These are phyloP conservation scores for Ectemnius lituratus DNA, from an alignment of 2,888 invertebrate species.

Conservation along the genomic window DNA sequence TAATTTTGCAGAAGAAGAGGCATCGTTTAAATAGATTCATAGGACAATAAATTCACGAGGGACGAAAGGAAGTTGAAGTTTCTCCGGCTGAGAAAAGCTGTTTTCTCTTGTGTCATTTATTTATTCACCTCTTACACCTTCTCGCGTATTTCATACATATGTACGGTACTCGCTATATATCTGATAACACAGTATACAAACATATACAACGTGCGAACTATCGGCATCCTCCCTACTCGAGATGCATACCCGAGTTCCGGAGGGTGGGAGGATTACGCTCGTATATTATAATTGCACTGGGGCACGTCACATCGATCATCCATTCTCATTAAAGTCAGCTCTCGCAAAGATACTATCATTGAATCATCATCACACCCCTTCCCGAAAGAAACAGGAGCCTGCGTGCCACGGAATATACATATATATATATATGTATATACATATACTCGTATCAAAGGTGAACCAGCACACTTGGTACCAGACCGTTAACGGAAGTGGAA, in stretches of 20 bases:
- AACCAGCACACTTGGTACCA: not conserved
- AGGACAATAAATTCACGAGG: constrained; percentile 2
- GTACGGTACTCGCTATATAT: constrained; percentile 44
- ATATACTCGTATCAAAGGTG: constrained; percentile 1
- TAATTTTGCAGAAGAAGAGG: too few relatives aligned
- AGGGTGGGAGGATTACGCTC: constrained; percentile 11
- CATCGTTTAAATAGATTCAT: too few relatives aligned
- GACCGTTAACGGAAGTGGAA: constrained; percentile 18
- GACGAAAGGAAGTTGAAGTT: constrained; percentile 27
- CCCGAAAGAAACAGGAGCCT: too few relatives aligned
- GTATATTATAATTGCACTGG: constrained; percentile 37
- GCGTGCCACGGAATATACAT: too few relatives aligned
- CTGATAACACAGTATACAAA: constrained; percentile 62
- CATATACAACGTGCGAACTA: constrained; percentile 65
- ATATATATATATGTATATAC: not conserved
- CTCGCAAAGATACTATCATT: too few relatives aligned
- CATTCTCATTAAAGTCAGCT: too few relatives aligned
- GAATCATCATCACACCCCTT: too few relatives aligned
- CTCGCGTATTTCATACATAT: constrained; percentile 49
- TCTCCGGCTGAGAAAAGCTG: too few relatives aligned
- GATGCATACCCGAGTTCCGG: constrained; percentile 27
- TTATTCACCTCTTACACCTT: constrained; percentile 48
- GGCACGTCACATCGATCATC: constrained; percentile 54
- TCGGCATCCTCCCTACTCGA: constrained; percentile 29
- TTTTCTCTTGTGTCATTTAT: constrained; percentile 48